Conservation (phyloP, 2,113 vertebrate species). For the Eubucco bourcierii region DNA sequence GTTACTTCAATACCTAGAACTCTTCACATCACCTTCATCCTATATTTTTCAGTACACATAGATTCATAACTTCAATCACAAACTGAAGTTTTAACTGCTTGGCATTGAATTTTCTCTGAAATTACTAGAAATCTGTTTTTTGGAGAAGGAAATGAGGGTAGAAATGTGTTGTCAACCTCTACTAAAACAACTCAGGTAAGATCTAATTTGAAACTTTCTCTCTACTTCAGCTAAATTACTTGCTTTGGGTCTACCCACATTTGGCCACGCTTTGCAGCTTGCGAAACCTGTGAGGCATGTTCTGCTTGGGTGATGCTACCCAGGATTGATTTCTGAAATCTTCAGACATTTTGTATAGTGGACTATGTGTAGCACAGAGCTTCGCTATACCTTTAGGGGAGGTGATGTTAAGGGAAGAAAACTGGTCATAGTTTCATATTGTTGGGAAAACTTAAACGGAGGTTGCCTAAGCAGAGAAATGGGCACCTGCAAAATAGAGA, state of each 20-base stretch:
- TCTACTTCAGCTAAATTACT: not conserved
- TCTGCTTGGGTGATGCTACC: not conserved
- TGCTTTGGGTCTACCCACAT: not conserved
- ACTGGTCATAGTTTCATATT: not conserved
- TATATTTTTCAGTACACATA: not conserved
- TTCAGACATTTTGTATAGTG: not conserved
- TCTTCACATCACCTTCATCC: not conserved
- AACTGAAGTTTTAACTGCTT: not conserved
- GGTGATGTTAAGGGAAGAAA: not conserved
- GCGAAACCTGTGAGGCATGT: not conserved
- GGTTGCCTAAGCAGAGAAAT: not conserved
- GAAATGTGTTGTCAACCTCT: not conserved
- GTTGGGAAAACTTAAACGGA: not conserved
- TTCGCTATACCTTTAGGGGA: not conserved
- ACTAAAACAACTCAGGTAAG: not conserved
- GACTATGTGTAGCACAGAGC: not conserved
- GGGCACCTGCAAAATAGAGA: not conserved
- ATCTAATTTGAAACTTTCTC: not conserved
- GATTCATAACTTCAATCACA: not conserved
- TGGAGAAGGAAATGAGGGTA: not conserved
- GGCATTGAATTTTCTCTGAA: not conserved
- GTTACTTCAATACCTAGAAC: not conserved
- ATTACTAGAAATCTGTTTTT: not conserved
- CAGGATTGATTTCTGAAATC: not conserved
- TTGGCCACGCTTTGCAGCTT: not conserved